phyloP scores from a whole-genome alignment of 37 sponge, comb jelly and placozoan species.

The Trichoplax adhaerens region DNA sequence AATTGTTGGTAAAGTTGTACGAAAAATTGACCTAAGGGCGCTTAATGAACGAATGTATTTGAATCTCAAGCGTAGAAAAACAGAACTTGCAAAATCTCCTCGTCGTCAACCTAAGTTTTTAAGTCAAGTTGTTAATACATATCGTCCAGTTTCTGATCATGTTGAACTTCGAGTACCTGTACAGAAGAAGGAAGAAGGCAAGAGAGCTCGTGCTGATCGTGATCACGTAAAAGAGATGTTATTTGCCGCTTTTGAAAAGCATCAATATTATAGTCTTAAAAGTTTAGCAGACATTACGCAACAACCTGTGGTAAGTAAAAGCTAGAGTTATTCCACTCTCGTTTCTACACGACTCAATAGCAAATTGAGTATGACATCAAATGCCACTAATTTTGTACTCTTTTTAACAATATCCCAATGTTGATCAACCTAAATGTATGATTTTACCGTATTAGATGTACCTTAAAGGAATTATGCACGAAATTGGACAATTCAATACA shows the following conservation, averaged over 20 bases:
- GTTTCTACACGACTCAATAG: too few species aligned
- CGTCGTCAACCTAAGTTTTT: too few species aligned
- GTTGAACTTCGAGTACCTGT: slow-evolving; percentile 18
- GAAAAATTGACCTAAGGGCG: slow-evolving; percentile 68
- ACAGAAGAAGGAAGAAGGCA: slow-evolving; percentile 49
- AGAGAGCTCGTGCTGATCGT: slow-evolving; percentile 51
- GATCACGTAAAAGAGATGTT: slow-evolving; percentile 61
- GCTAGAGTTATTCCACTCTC: too few species aligned
- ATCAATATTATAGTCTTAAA: slow-evolving; percentile 72
- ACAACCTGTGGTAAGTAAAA: slow-evolving; percentile 65
- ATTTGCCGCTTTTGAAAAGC: slow-evolving; percentile 69
- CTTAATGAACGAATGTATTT: slow-evolving; percentile 34
- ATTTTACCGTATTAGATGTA: slow-evolving; percentile 23
- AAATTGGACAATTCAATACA: slow-evolving; percentile 71
- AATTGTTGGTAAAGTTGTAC: slow-evolving; percentile 59
- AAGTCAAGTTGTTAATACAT: background rate
- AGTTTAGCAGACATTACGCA: slow-evolving; percentile 71
- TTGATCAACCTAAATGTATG: too few species aligned
- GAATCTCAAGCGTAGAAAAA: slow-evolving; percentile 30
- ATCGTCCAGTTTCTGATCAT: slow-evolving; percentile 23
- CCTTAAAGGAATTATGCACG: slow-evolving; percentile 75
- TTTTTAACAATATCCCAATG: too few species aligned
- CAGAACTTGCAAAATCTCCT: too few species aligned
- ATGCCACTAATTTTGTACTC: too few species aligned
- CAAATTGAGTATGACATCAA: too few species aligned